Base-by-base conservation (phyloP, 2,113 vertebrate genomes). In the Paralichthys olivaceus region DNA sequence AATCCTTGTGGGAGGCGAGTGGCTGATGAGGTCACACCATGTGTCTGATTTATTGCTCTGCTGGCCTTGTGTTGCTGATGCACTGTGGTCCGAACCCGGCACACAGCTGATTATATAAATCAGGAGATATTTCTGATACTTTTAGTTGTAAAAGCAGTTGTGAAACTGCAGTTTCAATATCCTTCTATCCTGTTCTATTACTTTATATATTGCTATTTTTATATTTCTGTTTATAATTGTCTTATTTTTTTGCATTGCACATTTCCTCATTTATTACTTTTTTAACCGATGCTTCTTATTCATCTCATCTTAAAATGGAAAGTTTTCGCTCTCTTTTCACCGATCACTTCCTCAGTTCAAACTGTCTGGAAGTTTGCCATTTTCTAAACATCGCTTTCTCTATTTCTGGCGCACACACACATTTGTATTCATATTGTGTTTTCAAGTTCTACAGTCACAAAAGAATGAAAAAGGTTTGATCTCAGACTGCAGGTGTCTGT, bases 41-140 rank as follows among this genome's bases (percentile, higher is more conserved):
- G 77, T 45, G 23, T 72, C 54, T 84, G 84, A 93, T 90, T 90
- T 85, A 89, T 72, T 67, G 73, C 84, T 74, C 68, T 60, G 74
- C 79, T 60, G 64, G 7, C 47, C 53, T 63, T 61, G 81, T 79
- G 68, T 7, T 83, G 77, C 75, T 61, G 74, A 81, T 59, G 72
- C 77, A 68, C 28, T 66, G 28, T 14, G 64, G 34, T 58, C 69
- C 66, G 80, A 64, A 63, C 53, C 73, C 66, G 37, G 64, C 20
- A 22, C 73, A 57, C 69, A 79, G 86, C 73, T 28, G 78, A 78
- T 68, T 77, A 57, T 75, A 73, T 84, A 82, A 68, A 47, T 59
- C 58, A 80, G 25, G 15, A 70, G 60, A 54, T 84, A 81, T 87
- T 85, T 79, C 65, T 69, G 62, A 72, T 34, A 34, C 29, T 28